Evolutionary conservation across 1,140 invertebrate species (phyloP).

Genomic region (Lordiphosa clarofinis): DNA sequence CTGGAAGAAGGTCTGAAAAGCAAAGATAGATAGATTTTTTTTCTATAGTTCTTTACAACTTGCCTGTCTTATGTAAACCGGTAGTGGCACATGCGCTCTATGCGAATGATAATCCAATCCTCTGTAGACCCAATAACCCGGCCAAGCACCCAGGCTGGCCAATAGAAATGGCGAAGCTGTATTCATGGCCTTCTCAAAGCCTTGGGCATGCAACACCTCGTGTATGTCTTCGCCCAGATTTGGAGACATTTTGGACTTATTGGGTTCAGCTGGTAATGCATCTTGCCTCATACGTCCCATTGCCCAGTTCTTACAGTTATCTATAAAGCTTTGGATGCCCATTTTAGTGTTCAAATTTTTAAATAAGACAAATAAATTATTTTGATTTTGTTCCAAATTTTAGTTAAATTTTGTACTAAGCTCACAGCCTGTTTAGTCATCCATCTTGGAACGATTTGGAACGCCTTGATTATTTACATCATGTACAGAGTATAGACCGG

Average conservation of each 20-base stretch:
- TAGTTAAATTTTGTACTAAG: not conserved
- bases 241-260: slow-evolving; percentile 3
- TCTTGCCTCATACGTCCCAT: slow-evolving; percentile 3
- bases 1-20: slow-evolving; percentile 58
- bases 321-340: slow-evolving; percentile 20
- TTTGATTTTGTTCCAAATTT: not conserved
- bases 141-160: slow-evolving; percentile 59
- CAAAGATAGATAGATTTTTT: not conserved
- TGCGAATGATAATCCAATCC: slow-evolving; percentile 60
- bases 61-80: slow-evolving; percentile 61
- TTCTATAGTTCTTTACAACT: not conserved
- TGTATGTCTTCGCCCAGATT: slow-evolving; percentile 57
- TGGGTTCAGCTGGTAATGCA: not conserved
- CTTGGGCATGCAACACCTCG: slow-evolving; percentile 38
- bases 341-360: slow-evolving; percentile 5
- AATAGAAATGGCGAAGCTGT: slow-evolving; percentile 47
- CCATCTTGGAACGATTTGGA: not conserved
- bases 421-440: not conserved
- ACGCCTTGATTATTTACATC: slow-evolving; percentile 7
- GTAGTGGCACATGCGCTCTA: slow-evolving; percentile 44
- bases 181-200: slow-evolving; percentile 36
- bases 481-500: slow-evolving; percentile 14
- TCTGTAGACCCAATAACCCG: slow-evolving; percentile 60
- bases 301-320: slow-evolving; percentile 25
- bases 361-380: not conserved